A percentile compares a stretch with the other conserved stretches of the same genome.
phyloP scores from a whole-genome alignment of 1,140 invertebrate genomes.

The Habropoda laboriosa region DNA sequence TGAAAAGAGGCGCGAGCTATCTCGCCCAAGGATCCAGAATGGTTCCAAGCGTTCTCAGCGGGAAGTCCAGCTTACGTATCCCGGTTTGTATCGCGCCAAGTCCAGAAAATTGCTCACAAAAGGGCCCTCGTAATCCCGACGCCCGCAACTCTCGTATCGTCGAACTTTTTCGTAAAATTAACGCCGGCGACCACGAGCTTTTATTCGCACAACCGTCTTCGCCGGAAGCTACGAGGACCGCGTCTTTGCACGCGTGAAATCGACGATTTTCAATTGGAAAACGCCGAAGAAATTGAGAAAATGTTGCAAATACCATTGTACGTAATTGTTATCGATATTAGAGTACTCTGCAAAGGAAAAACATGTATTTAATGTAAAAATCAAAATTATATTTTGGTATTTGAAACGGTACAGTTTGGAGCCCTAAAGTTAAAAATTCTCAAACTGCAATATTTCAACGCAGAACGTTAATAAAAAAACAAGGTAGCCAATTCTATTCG shows the following conservation, averaged over 20 bases:
- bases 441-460: background rate
- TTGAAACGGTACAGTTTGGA: no score
- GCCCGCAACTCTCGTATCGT: constrained; percentile 14
- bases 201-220: background rate
- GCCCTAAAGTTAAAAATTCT: no score
- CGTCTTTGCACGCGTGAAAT: background rate
- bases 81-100: constrained; percentile 2
- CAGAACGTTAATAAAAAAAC: constrained; percentile 26
- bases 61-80: constrained; percentile 47
- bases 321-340: no score
- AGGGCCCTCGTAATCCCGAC: constrained; percentile 31
- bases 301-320: no score
- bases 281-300: no score
- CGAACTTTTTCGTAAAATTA: constrained; percentile 33
- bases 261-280: background rate
- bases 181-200: background rate
- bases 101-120: constrained; percentile 62
- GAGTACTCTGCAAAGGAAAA: no score
- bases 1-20: constrained; percentile 70
- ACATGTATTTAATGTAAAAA: no score
- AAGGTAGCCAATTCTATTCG: constrained; percentile 21
- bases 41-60: constrained; percentile 51
- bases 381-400: no score
- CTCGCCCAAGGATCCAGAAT: constrained; percentile 62
- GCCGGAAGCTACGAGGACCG: background rate